Evolutionary conservation across 2,888 invertebrate genomes (phyloP), one percentile per base, ranked within the genome.

Genomic region (Calameuta pallipes): DNA sequence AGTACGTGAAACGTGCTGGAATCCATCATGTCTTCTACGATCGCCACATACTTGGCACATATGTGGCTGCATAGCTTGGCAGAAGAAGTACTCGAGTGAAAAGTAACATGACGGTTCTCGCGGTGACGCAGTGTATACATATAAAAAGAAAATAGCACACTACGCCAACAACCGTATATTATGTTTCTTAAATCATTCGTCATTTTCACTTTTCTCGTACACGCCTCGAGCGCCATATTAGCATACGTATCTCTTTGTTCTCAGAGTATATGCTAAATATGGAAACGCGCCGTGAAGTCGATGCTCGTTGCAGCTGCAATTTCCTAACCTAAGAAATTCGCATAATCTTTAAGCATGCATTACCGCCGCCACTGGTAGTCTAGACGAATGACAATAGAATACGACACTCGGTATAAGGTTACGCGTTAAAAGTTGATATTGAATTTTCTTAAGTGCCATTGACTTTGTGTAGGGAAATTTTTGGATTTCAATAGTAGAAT

Each of bases 231-330:
- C 33, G 1, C n/a, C 35, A 37, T 69, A 77, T 77, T 77, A 37
- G 74, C 70, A 77, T 77, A 68, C 68, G 74, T 74, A 77, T 77
- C 34, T 77, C 77, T 77, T 77, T 74, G 77, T 77, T 36, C 74
- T 56, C 30, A 1, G 12, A 35, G 68, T 35, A 23, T 15, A 74
- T 74, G 56, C 76, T 76, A 41, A 73, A 76, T 76, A 76, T 76
- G 76, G 73, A 56, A 56, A 56, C 23, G 56, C 56, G 56, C 56
- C 56, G 23, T 56, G 56, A 56, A 56, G 56, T 15, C 56, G 56
- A 56, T 56, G 23, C 56, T 56, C 56, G 56, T 56, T 56, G 56
- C 56, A 56, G 56, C 56, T 56, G 56, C 56, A 56, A 56, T 56
- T 56, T 56, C 56, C 23, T 23, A 56, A 23, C 23, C 56, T 15